A percentile compares a stretch with the other conserved stretches of the same genome.
Conservation (phyloP, 2,797 vertebrate species). For the Myotis findleyi region DNA sequence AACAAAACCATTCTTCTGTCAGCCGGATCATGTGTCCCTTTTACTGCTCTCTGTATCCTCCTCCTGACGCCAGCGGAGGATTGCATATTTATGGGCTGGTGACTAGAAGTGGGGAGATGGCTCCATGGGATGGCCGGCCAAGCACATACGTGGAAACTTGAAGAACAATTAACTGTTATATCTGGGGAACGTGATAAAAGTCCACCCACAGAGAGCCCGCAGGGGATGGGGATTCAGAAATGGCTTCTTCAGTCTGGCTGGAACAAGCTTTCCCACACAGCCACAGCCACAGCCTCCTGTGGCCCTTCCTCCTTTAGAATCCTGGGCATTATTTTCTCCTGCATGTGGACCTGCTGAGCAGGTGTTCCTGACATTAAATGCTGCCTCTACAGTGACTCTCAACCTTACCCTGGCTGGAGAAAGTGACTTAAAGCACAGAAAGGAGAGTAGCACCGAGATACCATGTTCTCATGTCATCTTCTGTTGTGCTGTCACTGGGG, state of each 20-base stretch:
- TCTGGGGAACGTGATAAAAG: not conserved
- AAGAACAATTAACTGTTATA: not conserved
- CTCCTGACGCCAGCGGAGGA: not conserved
- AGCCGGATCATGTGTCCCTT: not conserved
- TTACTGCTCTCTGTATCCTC: not conserved
- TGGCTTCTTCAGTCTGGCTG: not conserved
- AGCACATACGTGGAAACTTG: not conserved
- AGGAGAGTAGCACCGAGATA: not conserved
- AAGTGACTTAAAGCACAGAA: not conserved
- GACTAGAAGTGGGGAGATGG: not conserved
- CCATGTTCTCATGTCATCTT: not conserved
- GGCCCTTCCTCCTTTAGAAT: not conserved
- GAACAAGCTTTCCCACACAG: not conserved
- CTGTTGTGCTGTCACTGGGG: not conserved
- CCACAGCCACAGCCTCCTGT: not conserved
- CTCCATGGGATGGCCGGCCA: not conserved
- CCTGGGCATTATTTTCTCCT: not conserved
- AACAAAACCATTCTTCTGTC: not conserved
- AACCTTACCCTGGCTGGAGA: not conserved
- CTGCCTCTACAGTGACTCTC: not conserved
- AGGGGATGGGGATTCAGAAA: not conserved
- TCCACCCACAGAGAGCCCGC: not conserved
- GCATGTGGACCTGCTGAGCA: not conserved
- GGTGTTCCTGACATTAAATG: not conserved
- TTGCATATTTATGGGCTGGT: not conserved